Conservation (phyloP, 2,113 vertebrate species). For the Centrocercus urophasianus region DNA sequence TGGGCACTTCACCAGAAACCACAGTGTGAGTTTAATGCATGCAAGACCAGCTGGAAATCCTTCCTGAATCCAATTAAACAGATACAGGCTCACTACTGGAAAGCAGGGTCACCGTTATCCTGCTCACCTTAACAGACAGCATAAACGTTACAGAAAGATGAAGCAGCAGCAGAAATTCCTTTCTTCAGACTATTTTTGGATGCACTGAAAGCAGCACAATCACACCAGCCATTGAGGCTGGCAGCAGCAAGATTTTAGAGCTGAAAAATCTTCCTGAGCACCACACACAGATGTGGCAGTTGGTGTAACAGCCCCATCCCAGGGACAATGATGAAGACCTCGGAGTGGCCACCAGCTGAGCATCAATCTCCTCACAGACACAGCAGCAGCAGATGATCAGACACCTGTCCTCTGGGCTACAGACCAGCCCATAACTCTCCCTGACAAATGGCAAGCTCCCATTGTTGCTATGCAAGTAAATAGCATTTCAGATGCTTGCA, state of each 20-base stretch:
- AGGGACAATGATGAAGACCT: not conserved
- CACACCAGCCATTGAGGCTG: not conserved
- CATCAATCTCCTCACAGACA: not conserved
- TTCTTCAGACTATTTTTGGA: not conserved
- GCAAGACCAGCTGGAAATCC: not conserved
- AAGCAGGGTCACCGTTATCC: not conserved
- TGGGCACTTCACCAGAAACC: not conserved
- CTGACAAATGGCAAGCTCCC: not conserved
- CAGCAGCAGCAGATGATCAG: not conserved
- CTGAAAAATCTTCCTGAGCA: not conserved
- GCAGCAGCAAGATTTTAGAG: not conserved
- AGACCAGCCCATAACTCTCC: not conserved
- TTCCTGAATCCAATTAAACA: constrained; percentile 4
- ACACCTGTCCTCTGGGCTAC: not conserved
- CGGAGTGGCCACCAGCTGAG: not conserved
- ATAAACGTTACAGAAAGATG: not conserved
- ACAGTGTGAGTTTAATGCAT: not conserved
- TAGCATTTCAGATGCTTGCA: not conserved
- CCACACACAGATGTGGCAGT: not conserved
- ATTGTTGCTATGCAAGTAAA: not conserved
- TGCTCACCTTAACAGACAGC: not conserved
- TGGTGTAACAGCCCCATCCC: not conserved
- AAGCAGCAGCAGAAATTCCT: not conserved
- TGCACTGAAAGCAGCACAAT: not conserved
- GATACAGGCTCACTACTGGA: accelerated